Evolutionary conservation across 2,888 invertebrate genomes (phyloP).

Genomic region (Clostera curtula): DNA sequence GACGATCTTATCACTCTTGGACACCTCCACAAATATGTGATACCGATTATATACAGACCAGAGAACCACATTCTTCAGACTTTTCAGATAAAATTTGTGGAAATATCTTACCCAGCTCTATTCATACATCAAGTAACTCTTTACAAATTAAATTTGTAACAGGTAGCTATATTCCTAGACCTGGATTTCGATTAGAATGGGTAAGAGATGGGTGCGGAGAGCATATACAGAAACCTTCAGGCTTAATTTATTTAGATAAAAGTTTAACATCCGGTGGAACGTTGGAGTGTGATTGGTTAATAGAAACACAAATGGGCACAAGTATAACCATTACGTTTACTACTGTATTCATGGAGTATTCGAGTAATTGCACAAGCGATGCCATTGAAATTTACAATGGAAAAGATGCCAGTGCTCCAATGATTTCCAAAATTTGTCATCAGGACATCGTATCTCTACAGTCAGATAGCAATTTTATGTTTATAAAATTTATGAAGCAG

Average conservation of each 20-base stretch:
- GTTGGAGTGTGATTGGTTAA: constrained; percentile 84
- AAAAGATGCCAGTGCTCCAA: constrained; percentile 70
- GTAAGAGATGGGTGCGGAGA: constrained; percentile 84
- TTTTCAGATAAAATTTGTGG: constrained; percentile 63
- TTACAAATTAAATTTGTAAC: constrained; percentile 80
- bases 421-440: too few relatives aligned
- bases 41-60: constrained; percentile 76
- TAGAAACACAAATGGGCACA: constrained; percentile 78
- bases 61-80: constrained; percentile 48
- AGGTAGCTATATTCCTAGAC: constrained; percentile 63
- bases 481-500: constrained; percentile 83
- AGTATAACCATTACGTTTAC: constrained; percentile 79
- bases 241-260: constrained; percentile 77
- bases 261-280: constrained; percentile 74
- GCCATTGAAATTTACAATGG: constrained; percentile 81
- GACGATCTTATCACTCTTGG: constrained; percentile 8
- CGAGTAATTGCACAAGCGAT: constrained; percentile 76
- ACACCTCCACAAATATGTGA: constrained; percentile 47
- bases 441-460: constrained; percentile 63
- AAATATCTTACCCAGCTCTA: constrained; percentile 56
- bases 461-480: constrained; percentile 80
- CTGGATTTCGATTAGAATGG: constrained; percentile 91
- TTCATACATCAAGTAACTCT: constrained; percentile 73
- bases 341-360: constrained; percentile 77
- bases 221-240: constrained; percentile 69